Percentiles rank a stretch among this genome's conserved stretches.
Conservation (phyloP, 2,797 vertebrate genomes). For the Pseudochaenichthys georgianus region DNA sequence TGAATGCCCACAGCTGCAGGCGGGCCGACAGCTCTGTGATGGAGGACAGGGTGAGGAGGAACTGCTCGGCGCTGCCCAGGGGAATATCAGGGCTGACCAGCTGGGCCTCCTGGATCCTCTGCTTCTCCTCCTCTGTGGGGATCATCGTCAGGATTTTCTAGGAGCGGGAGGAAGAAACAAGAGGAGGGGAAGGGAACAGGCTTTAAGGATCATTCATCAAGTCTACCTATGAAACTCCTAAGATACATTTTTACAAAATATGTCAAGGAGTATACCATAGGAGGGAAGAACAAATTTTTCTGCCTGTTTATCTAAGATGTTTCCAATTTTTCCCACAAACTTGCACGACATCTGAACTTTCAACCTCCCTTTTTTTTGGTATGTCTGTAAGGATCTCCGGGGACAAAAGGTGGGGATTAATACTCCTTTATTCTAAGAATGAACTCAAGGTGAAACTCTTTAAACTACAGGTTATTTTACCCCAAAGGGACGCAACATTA, state of each 20-base stretch:
- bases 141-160: conserved; percentile 99
- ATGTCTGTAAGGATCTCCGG: conserved; percentile 50
- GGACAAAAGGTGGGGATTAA: conserved; percentile 51
- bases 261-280: conserved; percentile 15
- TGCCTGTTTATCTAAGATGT: conserved; percentile 50
- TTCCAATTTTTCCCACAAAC: conserved; percentile 44
- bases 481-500: conserved; percentile 56
- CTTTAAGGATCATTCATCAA: conserved; percentile 45
- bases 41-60: conserved; percentile 96
- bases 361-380: conserved; percentile 50
- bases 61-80: conserved; percentile 95
- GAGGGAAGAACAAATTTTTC: conserved; percentile 24
- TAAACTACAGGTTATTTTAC: conserved; percentile 65
- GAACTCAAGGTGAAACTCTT: conserved; percentile 51
- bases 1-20: conserved; percentile 99
- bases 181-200: conserved; percentile 15
- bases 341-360: conserved; percentile 65
- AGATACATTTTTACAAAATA: conserved; percentile 16
- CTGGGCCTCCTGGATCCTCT: conserved; percentile 97
- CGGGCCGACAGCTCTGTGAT: conserved; percentile 95
- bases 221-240: conserved; percentile 17
- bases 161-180: conserved; percentile 24
- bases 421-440: conserved; percentile 36
- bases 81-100: conserved; percentile 93
- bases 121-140: conserved; percentile 97